A percentile compares a stretch with the other conserved stretches of the same genome.
These are phyloP conservation scores for Mythimna loreyi DNA, from an alignment of 2,888 invertebrate genomes.

Conservation along the genomic window DNA sequence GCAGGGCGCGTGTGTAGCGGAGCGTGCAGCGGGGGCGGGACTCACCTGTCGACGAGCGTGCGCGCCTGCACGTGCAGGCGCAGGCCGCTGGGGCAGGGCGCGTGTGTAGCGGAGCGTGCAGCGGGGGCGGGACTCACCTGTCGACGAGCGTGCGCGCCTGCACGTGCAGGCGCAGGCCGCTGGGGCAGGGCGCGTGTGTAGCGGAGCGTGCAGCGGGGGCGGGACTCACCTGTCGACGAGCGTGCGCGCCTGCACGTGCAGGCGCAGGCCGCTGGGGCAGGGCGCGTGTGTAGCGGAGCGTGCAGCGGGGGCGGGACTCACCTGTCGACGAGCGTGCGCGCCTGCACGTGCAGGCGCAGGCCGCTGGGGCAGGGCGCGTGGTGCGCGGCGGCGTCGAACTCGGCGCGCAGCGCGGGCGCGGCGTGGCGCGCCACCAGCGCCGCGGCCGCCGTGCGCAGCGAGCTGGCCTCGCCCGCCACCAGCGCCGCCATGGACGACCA, in stretches of 20 bases:
- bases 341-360: constrained; percentile 91
- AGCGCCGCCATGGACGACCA: constrained; percentile 68
- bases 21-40: too few relatives aligned
- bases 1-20: too few relatives aligned
- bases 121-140: neutral
- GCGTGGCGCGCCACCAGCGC: constrained; percentile 83
- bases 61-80: constrained; percentile 60
- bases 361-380: constrained; percentile 91
- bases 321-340: constrained; percentile 86
- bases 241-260: constrained; percentile 91
- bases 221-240: constrained; percentile 67
- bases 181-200: constrained; percentile 74
- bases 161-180: constrained; percentile 59
- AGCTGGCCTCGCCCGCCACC: constrained; percentile 64
- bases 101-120: too few relatives aligned
- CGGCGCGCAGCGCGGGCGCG: constrained; percentile 83
- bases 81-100: too few relatives aligned
- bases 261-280: constrained; percentile 89
- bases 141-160: neutral
- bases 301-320: neutral
- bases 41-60: neutral
- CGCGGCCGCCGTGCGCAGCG: constrained; percentile 65
- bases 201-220: too few relatives aligned
- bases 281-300: constrained; percentile 2
- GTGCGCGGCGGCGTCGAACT: constrained; percentile 89